Evolutionary conservation across 2,888 invertebrate species (phyloP), one percentile per base, ranked within the genome.

Genomic region (Drosophila parthenogenetica): DNA sequence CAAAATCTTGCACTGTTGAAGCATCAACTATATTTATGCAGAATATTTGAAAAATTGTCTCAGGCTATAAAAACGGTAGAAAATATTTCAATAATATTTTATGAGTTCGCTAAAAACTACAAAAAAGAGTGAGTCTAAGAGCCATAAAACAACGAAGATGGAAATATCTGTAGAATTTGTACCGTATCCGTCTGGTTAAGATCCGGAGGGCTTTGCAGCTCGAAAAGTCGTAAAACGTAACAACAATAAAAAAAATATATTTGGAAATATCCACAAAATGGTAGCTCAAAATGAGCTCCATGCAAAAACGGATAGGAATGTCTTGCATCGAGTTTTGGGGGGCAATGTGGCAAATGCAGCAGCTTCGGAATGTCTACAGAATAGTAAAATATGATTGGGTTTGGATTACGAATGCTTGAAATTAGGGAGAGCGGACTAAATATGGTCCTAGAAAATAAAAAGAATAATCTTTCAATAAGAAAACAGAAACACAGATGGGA

Each of bases 231-330:
- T 88, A 83, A 86, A 86, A 83, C 88, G 86, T 88, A 86, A 81
- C 70, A 83, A 81, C 87, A 86, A 86, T 86, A 86, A 88, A 83
- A 88, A 83, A 86, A 86, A 86, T 86, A 86, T 86, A 86, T 83
- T 88, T 86, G 87, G 86, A 86, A 88, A 86, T 88, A 86, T 88
- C 77, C 86, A 81, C 87, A 86, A 81, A 86, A 85, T 82, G 83
- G 81, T 73, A 73, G 65, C 70, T 57, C 66, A 69, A 79, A 81
- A 62, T 83, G 78, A 68, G 78, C 81, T 51, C 69, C 59, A 72
- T 79, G 79, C 77, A 74, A 66, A 45, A 68, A 64, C 71, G 66
- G 62, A 61, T 67, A 73, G 59, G 58, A 71, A 78, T 81, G 70
- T 73, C 68, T 55, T 73, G 70, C 54, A 54, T 35, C 16, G 29